These are phyloP conservation scores for Drosophila flavopinicola DNA, from an alignment of 2,888 invertebrate genomes.

Conservation along the genomic window DNA sequence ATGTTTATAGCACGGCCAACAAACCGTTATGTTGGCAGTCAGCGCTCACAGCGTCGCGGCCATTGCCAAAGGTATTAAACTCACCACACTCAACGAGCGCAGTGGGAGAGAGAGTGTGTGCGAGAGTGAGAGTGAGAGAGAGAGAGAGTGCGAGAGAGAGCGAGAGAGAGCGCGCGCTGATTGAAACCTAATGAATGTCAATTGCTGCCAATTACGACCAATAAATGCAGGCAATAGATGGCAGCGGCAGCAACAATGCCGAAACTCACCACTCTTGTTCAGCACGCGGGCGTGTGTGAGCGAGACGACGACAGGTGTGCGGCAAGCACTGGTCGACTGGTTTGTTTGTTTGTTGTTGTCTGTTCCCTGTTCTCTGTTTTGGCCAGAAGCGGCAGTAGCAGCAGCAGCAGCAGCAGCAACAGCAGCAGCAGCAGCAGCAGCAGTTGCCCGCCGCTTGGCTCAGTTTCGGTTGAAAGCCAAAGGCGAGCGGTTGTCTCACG, in stretches of 20 bases:
- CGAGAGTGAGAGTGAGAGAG: neutral
- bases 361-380: constrained; percentile 36
- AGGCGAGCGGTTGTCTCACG: constrained; percentile 74
- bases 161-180: constrained; percentile 51
- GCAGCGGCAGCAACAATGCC: constrained; percentile 30
- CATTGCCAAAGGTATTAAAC: constrained; percentile 52
- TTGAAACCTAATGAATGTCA: constrained; percentile 83
- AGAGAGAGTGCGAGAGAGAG: constrained; percentile 9
- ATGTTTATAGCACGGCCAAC: constrained; percentile 48
- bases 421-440: constrained; percentile 30
- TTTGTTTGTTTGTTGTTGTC: constrained; percentile 26
- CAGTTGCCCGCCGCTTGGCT: constrained; percentile 45
- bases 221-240: constrained; percentile 78
- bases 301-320: constrained; percentile 71
- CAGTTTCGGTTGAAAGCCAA: constrained; percentile 81
- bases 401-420: constrained; percentile 29
- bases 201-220: constrained; percentile 83
- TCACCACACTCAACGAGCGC: constrained; percentile 44
- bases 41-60: constrained; percentile 60
- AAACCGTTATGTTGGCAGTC: constrained; percentile 51
- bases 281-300: constrained; percentile 51
- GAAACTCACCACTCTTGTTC: constrained; percentile 56
- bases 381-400: constrained; percentile 28
- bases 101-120: neutral
- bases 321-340: constrained; percentile 55